Evolutionary conservation across 2,113 vertebrate species (phyloP), one percentile per base, ranked within the genome.

Genomic region (Camelus dromedarius): DNA sequence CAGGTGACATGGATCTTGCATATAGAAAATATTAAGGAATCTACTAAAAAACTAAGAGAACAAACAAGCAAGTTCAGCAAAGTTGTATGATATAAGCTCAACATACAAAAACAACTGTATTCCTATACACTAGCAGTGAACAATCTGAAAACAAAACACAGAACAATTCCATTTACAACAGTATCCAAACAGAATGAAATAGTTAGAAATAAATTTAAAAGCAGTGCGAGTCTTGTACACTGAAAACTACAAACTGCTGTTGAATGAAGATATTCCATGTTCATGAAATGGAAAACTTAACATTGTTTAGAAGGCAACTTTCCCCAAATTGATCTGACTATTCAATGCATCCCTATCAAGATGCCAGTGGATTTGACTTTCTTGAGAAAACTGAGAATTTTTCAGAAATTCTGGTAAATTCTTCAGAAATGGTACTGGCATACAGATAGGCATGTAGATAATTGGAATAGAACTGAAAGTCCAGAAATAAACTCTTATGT

Each of bases 141-240:
- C 1, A 86, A 64, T 52, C 46, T 86, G 62, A 89, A 96, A 91
- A 77, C 64, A 50, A 94, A 83, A 82, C 66, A 70, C 90, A 80
- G 58, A 93, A 81, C 64, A 69, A 82, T 77, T 58, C 50, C 66
- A 85, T 70, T 90, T 89, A 64, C 8, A 56, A 82, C 5, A 89
- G 10, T 18, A 96, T 72, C 14, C 32, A 42, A 67, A 93, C 72
- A 90, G 32, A 86, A 90, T 52, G 87, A 87, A 70, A 72, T 6
- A 56, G 42, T 15, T 48, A 50, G 35, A 72, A 87, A 83, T 24
- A 42, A 77, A 80, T 28, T 90, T 77, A 88, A 38, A 70, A 42
- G 28, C 8, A 16, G 1, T n/a, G 20, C 8, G 82, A 82, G 14
- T 48, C 15, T 14, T 76, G 32, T 26, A 90, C 32, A 76, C 24